Conservation (phyloP, 2,888 invertebrate species). For the Ormyrus thymus region DNA sequence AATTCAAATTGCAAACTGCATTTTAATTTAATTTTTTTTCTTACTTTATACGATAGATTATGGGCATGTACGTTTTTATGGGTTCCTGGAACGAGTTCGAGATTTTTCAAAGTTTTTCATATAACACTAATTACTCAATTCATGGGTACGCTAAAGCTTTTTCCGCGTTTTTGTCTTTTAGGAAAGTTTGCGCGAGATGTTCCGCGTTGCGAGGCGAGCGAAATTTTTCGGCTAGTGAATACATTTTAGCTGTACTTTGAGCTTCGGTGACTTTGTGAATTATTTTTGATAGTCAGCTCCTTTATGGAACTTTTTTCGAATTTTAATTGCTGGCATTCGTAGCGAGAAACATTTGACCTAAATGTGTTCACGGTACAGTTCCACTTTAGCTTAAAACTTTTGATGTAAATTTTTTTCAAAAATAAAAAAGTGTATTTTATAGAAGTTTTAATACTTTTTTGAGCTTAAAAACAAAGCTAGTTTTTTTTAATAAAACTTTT, state of each 20-base stretch:
- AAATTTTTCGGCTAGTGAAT: conserved; percentile 22
- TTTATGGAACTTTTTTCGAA: not conserved
- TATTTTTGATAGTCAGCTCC: conserved; percentile 19
- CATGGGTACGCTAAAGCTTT: conserved; percentile 13
- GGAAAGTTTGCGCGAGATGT: conserved; percentile 37
- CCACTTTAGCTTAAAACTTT: too few relatives aligned
- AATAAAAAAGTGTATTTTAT: too few relatives aligned
- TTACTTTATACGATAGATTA: too few relatives aligned
- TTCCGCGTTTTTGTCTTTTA: conserved; percentile 15
- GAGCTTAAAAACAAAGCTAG: too few relatives aligned
- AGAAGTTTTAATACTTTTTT: too few relatives aligned
- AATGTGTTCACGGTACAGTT: not conserved
- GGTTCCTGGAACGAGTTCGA: too few relatives aligned
- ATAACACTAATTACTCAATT: conserved; percentile 8
- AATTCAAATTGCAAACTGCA: too few relatives aligned
- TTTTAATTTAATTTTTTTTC: too few relatives aligned
- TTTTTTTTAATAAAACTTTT: too few relatives aligned
- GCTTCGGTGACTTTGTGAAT: not conserved
- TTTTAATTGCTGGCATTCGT: not conserved
- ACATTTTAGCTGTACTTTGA: conserved; percentile 16
- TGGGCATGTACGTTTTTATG: too few relatives aligned
- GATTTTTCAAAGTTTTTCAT: not conserved
- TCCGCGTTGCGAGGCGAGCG: conserved; percentile 1
- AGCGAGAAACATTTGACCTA: conserved; percentile 3
- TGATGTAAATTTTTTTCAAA: too few relatives aligned